A percentile compares a stretch with the other conserved stretches of the same genome.
These are phyloP conservation scores for Amblyteles armatorius DNA, from an alignment of 2,888 invertebrate genomes.

Conservation along the genomic window DNA sequence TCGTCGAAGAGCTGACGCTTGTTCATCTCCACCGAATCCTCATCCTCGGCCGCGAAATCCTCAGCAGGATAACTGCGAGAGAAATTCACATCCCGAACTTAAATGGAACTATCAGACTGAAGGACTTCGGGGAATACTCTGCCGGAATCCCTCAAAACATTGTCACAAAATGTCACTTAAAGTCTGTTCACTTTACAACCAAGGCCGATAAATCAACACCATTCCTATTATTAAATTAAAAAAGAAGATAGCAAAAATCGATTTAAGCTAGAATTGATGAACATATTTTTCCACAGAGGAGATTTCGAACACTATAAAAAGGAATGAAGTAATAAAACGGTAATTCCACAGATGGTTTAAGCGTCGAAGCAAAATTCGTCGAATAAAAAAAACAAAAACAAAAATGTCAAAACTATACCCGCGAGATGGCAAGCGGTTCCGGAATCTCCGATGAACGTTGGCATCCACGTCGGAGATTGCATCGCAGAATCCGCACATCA, in stretches of 20 bases:
- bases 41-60: slow-evolving; percentile 83
- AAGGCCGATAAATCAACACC: too few relatives aligned
- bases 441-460: slow-evolving; percentile 70
- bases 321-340: too few relatives aligned
- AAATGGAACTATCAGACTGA: neutral
- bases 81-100: neutral
- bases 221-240: neutral
- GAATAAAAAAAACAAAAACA: neutral
- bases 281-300: too few relatives aligned
- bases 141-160: too few relatives aligned
- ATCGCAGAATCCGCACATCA: slow-evolving; percentile 71
- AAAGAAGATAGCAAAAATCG: too few relatives aligned
- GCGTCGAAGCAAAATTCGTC: neutral
- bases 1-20: slow-evolving; percentile 86
- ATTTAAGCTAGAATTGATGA: too few relatives aligned
- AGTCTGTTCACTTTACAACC: too few relatives aligned
- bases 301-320: too few relatives aligned
- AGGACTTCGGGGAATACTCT: too few relatives aligned
- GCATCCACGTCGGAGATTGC: slow-evolving; percentile 69
- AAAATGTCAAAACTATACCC: slow-evolving; percentile 35
- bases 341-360: neutral
- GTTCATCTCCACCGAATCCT: slow-evolving; percentile 84
- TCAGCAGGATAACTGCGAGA: slow-evolving; percentile 70
- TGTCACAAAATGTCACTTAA: too few relatives aligned
- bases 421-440: slow-evolving; percentile 54